Percentiles rank a stretch among this genome's conserved stretches.
phyloP scores from a whole-genome alignment of 2,888 invertebrate species.

The Scaeva pyrastri region DNA sequence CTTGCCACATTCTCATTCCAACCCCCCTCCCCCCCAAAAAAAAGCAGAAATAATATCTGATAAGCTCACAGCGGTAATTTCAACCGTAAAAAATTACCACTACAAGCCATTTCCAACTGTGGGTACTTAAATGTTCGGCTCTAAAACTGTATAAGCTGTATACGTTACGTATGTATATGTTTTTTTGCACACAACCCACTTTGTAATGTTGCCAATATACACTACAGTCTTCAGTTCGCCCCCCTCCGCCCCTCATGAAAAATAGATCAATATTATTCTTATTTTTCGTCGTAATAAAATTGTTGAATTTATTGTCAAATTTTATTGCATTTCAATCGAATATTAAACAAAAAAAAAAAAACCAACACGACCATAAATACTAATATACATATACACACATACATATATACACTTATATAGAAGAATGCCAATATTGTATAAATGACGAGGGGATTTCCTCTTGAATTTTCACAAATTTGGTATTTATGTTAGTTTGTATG shows the following conservation, averaged over 20 bases:
- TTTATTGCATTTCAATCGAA: constrained; percentile 72
- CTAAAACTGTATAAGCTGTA: background rate
- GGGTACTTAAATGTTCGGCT: background rate
- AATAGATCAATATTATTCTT: constrained; percentile 67
- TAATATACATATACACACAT: background rate
- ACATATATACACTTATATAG: no score
- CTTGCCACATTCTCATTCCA: no score
- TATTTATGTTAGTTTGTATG: constrained; percentile 60
- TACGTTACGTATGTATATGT: no score
- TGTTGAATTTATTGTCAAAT: constrained; percentile 70
- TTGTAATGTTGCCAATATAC: background rate
- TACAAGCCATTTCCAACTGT: background rate
- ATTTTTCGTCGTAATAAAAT: constrained; percentile 66
- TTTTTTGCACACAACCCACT: no score
- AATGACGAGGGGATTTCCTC: constrained; percentile 30
- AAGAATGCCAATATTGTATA: no score
- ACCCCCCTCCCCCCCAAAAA: no score
- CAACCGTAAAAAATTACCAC: background rate
- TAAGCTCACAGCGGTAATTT: background rate
- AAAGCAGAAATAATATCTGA: background rate
- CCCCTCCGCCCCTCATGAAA: constrained; percentile 4
- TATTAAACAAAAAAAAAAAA: constrained; percentile 66
- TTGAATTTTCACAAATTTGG: constrained; percentile 60
- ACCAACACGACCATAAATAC: constrained; percentile 47
- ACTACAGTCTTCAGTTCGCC: no score